Percentiles rank a stretch among this genome's conserved stretches.
Evolutionary conservation across 53 echinoderm and acorn worm species (phyloP).

Genomic region (Luidia sarsii): DNA sequence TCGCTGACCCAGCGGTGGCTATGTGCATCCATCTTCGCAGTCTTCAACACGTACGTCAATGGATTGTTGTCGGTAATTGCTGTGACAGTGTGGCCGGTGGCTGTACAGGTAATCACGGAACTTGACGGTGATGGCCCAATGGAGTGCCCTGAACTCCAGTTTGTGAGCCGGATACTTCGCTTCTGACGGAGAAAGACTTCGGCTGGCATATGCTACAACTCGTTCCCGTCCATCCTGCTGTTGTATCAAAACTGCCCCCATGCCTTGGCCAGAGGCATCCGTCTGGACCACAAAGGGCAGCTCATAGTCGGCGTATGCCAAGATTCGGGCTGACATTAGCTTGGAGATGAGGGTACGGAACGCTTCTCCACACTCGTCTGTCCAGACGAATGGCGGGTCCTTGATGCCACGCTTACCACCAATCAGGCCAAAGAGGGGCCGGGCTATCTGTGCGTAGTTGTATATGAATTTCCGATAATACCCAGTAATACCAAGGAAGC

Average conservation of each 20-base stretch:
- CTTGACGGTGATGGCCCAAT: constrained; percentile 38
- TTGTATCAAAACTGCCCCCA: constrained; percentile 29
- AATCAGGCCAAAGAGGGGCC: constrained; percentile 15
- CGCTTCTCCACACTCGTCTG: neutral
- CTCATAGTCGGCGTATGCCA: constrained; percentile 19
- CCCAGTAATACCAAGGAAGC: constrained; percentile 27
- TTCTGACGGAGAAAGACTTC: neutral
- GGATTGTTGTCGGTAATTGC: too few species aligned
- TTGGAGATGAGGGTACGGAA: neutral
- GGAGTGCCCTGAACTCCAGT: constrained; percentile 16
- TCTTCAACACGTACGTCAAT: too few species aligned
- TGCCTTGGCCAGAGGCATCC: constrained; percentile 20
- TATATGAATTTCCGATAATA: constrained; percentile 33
- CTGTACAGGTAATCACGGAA: constrained; percentile 48
- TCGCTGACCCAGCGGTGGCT: constrained; percentile 42
- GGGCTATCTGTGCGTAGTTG: constrained; percentile 31
- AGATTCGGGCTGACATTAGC: constrained; percentile 2
- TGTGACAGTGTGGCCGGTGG: constrained; percentile 49
- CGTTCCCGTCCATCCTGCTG: constrained; percentile 20
- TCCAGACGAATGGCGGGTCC: constrained; percentile 3
- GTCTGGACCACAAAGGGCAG: constrained; percentile 20
- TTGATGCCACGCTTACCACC: neutral
- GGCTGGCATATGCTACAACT: constrained; percentile 20
- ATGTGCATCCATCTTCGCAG: constrained; percentile 32
- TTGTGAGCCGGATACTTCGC: constrained; percentile 32